Base-by-base conservation (phyloP, 2,888 invertebrate species). In the Teinopalpus imperialis region DNA sequence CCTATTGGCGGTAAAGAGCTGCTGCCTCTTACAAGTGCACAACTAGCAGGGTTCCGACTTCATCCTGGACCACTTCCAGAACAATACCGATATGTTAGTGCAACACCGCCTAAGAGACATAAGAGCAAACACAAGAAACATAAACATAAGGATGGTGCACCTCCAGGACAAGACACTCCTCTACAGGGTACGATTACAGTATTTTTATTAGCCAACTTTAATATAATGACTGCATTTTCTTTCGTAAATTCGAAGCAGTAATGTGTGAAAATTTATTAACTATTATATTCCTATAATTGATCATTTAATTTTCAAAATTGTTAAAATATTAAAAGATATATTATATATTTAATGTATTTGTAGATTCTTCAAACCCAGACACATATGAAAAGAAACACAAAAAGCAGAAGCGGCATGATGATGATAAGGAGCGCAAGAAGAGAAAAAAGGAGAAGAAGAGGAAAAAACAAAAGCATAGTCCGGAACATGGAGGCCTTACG, bases 51-150 rank as follows among this genome's bases (percentile, higher is more conserved):
- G 20, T 98, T 98, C 81, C 91, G 98, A 51, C 89, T 98, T 57
- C 98, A 98, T 82, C 97, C 98, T 46, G 98, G 98, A 48, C 97
- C 98, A 91, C 88, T 98, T 57, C 98, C 98, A 9, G 98, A 98
- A 80, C 98, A 98, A 80, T 98, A 97, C 81, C 93, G 98, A 57
- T 95, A 97, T 76, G 94, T 97, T 66, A 97, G 95, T 86, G 95
- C 97, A 65, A 93, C 95, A 54, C 97, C 97, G 53, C 95, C 95
- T 66, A 96, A 96, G 75, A 95, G 97, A 81, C 97, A 97, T 71
- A 97, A 97, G 85, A 97, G 96, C 71, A 97, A 97, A 78, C 97
- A 98, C 75, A 97, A 97, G 90, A 97, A 97, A 72, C 97, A 97
- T 64, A 96, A 96, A 81, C 96, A 96, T 70, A 97, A 97, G 89